phyloP scores from a whole-genome alignment of 2,113 vertebrate species.

The Jacana jacana region DNA sequence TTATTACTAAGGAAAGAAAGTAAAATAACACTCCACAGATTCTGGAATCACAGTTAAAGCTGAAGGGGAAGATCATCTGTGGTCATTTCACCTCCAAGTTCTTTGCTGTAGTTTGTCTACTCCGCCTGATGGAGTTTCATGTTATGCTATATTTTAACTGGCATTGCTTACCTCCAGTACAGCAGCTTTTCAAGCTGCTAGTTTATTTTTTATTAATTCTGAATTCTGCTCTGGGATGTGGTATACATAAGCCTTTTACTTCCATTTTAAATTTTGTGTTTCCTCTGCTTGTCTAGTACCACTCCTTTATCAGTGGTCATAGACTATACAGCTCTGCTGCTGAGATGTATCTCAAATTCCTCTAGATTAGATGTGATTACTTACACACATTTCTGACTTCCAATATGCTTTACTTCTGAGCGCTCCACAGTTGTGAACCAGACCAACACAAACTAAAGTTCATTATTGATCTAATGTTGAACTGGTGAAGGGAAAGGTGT shows the following conservation, averaged over 20 bases:
- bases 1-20: background rate
- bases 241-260: background rate
- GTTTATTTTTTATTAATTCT: background rate
- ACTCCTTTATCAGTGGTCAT: background rate
- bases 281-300: background rate
- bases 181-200: background rate
- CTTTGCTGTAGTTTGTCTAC: background rate
- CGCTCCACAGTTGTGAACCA: background rate
- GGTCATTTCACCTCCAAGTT: background rate
- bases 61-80: background rate
- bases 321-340: background rate
- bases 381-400: background rate
- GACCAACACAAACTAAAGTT: background rate
- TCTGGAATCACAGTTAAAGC: background rate
- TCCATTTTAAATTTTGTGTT: background rate
- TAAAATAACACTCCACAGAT: background rate
- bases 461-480: background rate
- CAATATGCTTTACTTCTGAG: background rate
- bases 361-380: background rate
- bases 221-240: background rate
- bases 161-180: background rate
- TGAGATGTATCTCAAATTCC: background rate
- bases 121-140: background rate
- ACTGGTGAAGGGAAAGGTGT: background rate
- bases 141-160: background rate